Percentiles rank a stretch among this genome's conserved stretches.
Conservation (phyloP, 2,113 vertebrate genomes). For the Ammodytes dubius region DNA sequence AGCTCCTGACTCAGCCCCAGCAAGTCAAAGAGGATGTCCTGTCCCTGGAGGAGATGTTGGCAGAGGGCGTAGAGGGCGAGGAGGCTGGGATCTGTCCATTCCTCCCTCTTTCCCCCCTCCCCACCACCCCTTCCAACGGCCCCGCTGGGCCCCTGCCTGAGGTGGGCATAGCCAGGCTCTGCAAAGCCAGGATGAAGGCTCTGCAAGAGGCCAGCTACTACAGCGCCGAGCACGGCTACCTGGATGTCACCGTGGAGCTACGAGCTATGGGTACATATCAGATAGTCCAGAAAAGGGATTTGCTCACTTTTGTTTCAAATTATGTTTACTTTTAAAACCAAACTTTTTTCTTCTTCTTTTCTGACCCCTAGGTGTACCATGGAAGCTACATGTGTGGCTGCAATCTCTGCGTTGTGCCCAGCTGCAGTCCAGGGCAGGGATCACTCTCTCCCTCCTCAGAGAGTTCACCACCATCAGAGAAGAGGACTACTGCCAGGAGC, state of each 20-base stretch:
- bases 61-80: slow-evolving; percentile 93
- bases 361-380: slow-evolving; percentile 89
- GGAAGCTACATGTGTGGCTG: slow-evolving; percentile 97
- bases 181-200: slow-evolving; percentile 93
- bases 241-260: slow-evolving; percentile 99
- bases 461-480: slow-evolving; percentile 94
- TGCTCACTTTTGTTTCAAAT: background rate
- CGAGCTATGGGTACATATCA: slow-evolving; percentile 87
- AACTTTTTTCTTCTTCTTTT: background rate
- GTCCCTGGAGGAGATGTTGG: slow-evolving; percentile 97
- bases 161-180: slow-evolving; percentile 87
- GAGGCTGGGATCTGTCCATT: slow-evolving; percentile 67
- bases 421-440: slow-evolving; percentile 89
- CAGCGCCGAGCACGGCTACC: slow-evolving; percentile 95
- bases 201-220: slow-evolving; percentile 98
- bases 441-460: slow-evolving; percentile 90
- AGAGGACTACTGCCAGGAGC: slow-evolving; percentile 93
- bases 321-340: background rate
- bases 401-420: slow-evolving; percentile 94
- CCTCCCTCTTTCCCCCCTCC: slow-evolving; percentile 74
- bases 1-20: slow-evolving; percentile 96
- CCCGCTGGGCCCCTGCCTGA: slow-evolving; percentile 73
- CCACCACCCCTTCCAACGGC: slow-evolving; percentile 69
- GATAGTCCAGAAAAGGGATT: background rate
- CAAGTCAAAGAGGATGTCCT: slow-evolving; percentile 93